A percentile compares a stretch with the other conserved stretches of the same genome.
phyloP scores from a whole-genome alignment of 2,888 invertebrate species.

The Formica aserva region DNA sequence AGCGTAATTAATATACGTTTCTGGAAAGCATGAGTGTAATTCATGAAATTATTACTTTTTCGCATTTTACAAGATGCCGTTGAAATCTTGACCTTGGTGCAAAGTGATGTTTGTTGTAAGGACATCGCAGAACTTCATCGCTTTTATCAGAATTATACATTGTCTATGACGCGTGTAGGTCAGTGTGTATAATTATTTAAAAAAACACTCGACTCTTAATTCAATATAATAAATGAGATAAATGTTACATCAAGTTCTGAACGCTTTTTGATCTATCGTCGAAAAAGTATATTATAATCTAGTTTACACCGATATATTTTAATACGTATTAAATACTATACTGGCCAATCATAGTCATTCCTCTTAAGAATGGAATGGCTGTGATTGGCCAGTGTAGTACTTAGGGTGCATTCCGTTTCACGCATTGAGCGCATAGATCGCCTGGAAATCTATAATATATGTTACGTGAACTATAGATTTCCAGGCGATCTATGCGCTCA shows the following conservation, averaged over 20 bases:
- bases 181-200: neutral
- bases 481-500: too few species aligned
- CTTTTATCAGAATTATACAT: neutral
- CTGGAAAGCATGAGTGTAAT: neutral
- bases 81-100: slow-evolving; percentile 79
- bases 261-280: neutral
- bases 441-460: too few species aligned
- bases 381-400: too few species aligned
- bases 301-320: too few species aligned
- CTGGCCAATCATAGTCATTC: too few species aligned
- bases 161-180: neutral
- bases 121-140: slow-evolving; percentile 72
- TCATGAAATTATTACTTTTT: slow-evolving; percentile 75
- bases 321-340: too few species aligned
- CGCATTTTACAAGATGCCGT: slow-evolving; percentile 82
- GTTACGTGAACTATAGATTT: too few species aligned
- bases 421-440: too few species aligned
- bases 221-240: neutral
- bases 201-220: neutral
- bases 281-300: too few species aligned
- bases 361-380: too few species aligned
- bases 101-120: slow-evolving; percentile 79
- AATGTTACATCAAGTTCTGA: too few species aligned
- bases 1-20: neutral
- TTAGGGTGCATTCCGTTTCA: too few species aligned